These are phyloP conservation scores for Chromoteleia sp. DNA, from an alignment of 2,888 invertebrate species.

Conservation along the genomic window DNA sequence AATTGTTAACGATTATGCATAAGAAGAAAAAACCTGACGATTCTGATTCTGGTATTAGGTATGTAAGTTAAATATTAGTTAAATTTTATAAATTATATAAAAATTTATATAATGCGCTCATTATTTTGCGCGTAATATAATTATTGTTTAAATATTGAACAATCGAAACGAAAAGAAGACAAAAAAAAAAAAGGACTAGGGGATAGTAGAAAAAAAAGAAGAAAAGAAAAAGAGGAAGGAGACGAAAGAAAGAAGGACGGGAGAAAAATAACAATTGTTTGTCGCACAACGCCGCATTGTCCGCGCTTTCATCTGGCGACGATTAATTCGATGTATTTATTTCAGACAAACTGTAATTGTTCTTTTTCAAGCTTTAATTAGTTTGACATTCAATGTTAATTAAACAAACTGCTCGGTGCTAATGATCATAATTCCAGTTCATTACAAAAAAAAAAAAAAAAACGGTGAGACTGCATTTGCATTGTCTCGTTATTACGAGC, in stretches of 20 bases:
- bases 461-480: constrained; percentile 48
- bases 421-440: constrained; percentile 34
- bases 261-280: background rate
- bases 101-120: constrained; percentile 45
- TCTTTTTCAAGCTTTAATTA: constrained; percentile 43
- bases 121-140: constrained; percentile 22
- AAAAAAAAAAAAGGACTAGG: background rate
- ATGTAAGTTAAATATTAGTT: too few species aligned
- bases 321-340: constrained; percentile 40
- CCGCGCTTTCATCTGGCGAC: constrained; percentile 29
- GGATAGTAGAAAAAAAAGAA: constrained; percentile 3
- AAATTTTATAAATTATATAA: too few species aligned
- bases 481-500: constrained; percentile 58
- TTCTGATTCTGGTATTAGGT: too few species aligned
- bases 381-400: constrained; percentile 54
- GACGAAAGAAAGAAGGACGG: background rate
- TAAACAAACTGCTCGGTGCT: constrained; percentile 36
- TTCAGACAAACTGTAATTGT: constrained; percentile 42
- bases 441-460: constrained; percentile 32
- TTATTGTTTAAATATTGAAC: constrained; percentile 25
- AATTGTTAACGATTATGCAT: too few species aligned
- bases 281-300: background rate
- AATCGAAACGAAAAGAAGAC: too few species aligned
- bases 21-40: too few species aligned
- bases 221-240: background rate